Conservation (phyloP, 2,797 vertebrate species). For the Falco biarmicus region DNA sequence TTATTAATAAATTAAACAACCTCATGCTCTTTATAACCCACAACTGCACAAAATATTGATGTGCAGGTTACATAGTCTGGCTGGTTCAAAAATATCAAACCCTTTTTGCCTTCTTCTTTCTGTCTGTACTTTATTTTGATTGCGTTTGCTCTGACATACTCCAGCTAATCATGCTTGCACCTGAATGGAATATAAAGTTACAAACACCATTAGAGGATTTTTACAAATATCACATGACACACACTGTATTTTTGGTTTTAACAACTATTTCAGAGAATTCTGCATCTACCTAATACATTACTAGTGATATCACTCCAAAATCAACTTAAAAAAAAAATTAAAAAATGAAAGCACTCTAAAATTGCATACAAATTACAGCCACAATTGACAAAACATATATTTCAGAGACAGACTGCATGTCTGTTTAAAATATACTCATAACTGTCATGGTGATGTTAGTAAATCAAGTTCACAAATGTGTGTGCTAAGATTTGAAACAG, state of each 20-base stretch:
- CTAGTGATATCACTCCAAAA: background rate
- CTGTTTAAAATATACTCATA: background rate
- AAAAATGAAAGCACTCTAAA: background rate
- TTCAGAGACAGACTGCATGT: background rate
- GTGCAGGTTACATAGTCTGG: background rate
- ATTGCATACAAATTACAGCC: background rate
- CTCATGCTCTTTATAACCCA: background rate
- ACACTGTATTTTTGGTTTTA: background rate
- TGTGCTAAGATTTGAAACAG: background rate
- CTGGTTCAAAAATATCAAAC: background rate
- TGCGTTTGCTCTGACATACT: background rate
- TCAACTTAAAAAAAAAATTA: background rate
- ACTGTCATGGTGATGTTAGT: background rate
- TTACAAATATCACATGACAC: background rate
- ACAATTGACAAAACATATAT: background rate
- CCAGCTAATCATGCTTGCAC: background rate
- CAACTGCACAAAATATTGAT: background rate
- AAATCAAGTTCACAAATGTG: conserved; percentile 7
- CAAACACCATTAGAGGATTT: background rate
- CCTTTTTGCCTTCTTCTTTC: background rate
- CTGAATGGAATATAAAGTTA: background rate
- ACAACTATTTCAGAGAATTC: background rate
- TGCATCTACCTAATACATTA: background rate
- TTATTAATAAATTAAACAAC: background rate
- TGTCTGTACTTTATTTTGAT: background rate